phyloP scores from a whole-genome alignment of 2,888 invertebrate species.

The Disparrhopalites patrizii region DNA sequence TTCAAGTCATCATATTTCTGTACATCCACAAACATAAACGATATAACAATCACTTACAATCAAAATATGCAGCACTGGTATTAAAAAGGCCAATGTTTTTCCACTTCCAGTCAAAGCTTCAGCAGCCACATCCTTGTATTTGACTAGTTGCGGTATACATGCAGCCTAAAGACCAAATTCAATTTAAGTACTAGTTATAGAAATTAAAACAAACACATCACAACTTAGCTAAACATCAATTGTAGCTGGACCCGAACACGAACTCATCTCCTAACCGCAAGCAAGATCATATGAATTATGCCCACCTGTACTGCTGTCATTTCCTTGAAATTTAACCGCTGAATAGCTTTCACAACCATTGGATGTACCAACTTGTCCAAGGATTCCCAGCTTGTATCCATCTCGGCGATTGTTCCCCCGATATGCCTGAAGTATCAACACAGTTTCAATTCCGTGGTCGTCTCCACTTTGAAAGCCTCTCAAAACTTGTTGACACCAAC shows the following conservation, averaged over 20 bases:
- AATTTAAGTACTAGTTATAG: neutral
- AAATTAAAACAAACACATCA: too few relatives aligned
- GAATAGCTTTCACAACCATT: conserved; percentile 54
- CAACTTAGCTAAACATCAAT: too few relatives aligned
- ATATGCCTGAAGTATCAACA: too few relatives aligned
- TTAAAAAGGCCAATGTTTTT: conserved; percentile 91
- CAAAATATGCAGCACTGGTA: conserved; percentile 85
- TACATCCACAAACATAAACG: neutral
- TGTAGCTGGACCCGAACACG: too few relatives aligned
- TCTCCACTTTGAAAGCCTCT: too few relatives aligned
- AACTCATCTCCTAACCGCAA: conserved; percentile 55
- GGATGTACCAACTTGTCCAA: conserved; percentile 54
- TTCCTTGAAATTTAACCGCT: conserved; percentile 56
- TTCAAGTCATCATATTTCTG: neutral
- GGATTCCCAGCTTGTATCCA: conserved; percentile 56
- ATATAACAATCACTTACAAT: conserved; percentile 51
- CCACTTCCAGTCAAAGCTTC: conserved; percentile 99
- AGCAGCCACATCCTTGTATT: conserved; percentile 93
- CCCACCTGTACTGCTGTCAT: conserved; percentile 62
- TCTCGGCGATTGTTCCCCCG: conserved; percentile 18
- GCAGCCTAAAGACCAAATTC: conserved; percentile 75
- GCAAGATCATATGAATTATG: conserved; percentile 54
- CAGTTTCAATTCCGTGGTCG: too few relatives aligned
- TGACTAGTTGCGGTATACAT: conserved; percentile 79
- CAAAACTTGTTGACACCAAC: too few relatives aligned